Base-by-base conservation (phyloP, 2,797 vertebrate genomes). In the Prunella strophiata region DNA sequence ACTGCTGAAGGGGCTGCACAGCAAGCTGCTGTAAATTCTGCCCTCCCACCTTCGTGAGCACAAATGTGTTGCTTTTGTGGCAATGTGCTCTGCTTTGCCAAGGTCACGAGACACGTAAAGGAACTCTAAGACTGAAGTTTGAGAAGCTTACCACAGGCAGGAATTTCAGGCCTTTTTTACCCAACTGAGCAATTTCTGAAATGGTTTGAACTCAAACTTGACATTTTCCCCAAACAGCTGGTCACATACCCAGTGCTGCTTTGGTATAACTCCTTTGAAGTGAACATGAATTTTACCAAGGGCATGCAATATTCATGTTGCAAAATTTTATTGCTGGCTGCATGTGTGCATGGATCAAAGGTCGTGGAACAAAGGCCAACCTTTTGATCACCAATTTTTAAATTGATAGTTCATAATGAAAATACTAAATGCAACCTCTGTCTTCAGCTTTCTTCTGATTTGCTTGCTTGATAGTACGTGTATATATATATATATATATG, bases 281-380 rank as follows among this genome's bases (percentile, higher is more conserved):
- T 5, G 7, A 85, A 70, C 22, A 6, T 3, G 2, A 79, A 42
- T 94, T 93, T 93, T 50, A 36, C 36, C 50, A 40, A n/a, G 29
- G 43, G 21, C 16, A 5, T 22, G 26, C 36, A 91, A 70, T 70
- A 74, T 62, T 74, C 62, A 15, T 17, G 13, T 79, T 91, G 77
- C 68, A 88, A 90, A 84, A 84, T 85, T 94, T 82, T 93, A 91
- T 92, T 77, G 50, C 48, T 77, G 43, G 47, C 54, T 94, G 52
- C 43, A 38, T 32, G 6, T 47, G 34, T 67, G 36, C 19, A 7
- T 5, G 26, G 79, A 77, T 78, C 77, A 90, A 96, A 96, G 88
- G n/a, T 58, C 54, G 18, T 6, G 6, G 59, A 50, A 70, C 83
- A 89, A 95, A 92, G 67, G 34, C 30, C 36, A 77, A 22, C 10